phyloP scores from a whole-genome alignment of 1,140 invertebrate species.

The Kradibia gibbosae region DNA sequence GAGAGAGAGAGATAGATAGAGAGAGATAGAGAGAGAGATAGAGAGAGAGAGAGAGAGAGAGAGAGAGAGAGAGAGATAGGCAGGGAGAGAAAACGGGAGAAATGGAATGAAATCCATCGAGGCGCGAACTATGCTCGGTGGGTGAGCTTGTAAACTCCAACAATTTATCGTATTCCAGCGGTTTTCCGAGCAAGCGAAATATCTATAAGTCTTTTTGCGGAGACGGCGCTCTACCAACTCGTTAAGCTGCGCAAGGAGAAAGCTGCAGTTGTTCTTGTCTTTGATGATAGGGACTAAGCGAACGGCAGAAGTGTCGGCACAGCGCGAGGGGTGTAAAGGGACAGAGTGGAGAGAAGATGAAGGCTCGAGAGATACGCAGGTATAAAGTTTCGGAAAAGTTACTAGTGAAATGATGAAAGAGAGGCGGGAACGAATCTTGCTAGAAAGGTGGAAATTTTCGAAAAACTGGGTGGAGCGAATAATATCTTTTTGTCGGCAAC shows the following conservation, averaged over 20 bases:
- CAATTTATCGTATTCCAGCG: conserved; percentile 49
- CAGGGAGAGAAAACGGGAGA: background rate
- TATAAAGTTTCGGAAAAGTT: conserved; percentile 44
- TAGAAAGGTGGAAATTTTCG: background rate
- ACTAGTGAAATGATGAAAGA: background rate
- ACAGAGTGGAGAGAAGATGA: background rate
- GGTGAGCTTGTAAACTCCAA: conserved; percentile 39
- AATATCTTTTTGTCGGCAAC: background rate
- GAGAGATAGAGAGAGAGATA: background rate
- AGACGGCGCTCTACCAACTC: conserved; percentile 28
- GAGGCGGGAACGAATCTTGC: background rate
- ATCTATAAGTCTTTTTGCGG: conserved; percentile 36
- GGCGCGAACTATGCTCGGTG: conserved; percentile 40
- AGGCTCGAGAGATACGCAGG: conserved; percentile 22
- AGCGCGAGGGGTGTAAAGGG: background rate
- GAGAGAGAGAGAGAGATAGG: conserved; percentile 17
- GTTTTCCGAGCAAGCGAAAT: conserved; percentile 37
- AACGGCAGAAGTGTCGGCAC: background rate
- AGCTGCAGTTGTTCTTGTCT: conserved; percentile 34
- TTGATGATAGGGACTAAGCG: conserved; percentile 15
- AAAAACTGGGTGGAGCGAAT: background rate
- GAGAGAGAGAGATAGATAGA: conserved; percentile 26
- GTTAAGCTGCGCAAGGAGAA: conserved; percentile 40
- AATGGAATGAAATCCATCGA: conserved; percentile 45
- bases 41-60: conserved; percentile 27